phyloP scores from a whole-genome alignment of 2,113 vertebrate genomes.

The Paracanthobrama guichenoti region DNA sequence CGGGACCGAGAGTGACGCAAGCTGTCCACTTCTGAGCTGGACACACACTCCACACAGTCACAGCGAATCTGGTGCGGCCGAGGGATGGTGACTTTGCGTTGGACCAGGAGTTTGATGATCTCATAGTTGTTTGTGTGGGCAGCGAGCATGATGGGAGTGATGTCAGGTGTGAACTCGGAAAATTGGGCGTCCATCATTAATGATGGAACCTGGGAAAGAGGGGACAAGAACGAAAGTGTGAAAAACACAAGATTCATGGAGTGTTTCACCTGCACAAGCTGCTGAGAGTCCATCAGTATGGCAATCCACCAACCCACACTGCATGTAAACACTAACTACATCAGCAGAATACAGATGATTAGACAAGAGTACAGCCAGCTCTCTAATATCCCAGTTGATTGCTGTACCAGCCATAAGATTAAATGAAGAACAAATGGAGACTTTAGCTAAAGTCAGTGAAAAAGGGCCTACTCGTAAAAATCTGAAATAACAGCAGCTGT shows the following conservation, averaged over 20 bases:
- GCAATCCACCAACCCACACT: neutral
- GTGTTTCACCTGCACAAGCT: neutral
- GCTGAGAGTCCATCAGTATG: slow-evolving; percentile 9
- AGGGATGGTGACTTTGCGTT: slow-evolving; percentile 90
- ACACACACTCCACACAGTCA: slow-evolving; percentile 95
- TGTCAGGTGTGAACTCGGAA: slow-evolving; percentile 95
- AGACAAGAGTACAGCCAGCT: neutral
- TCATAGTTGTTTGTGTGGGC: slow-evolving; percentile 99
- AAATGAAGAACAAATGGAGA: neutral
- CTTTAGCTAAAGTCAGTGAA: neutral
- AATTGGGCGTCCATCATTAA: slow-evolving; percentile 98
- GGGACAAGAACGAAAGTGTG: neutral
- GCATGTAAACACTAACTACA: neutral
- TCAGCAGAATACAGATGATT: slow-evolving; percentile 13
- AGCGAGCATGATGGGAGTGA: slow-evolving; percentile 97
- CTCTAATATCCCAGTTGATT: neutral
- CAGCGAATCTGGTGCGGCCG: slow-evolving; percentile 94
- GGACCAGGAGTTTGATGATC: slow-evolving; percentile 95
- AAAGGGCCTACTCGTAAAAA: neutral
- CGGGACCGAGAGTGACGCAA: slow-evolving; percentile 91
- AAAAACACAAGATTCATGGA: neutral
- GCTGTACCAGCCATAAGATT: neutral
- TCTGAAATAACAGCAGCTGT: neutral
- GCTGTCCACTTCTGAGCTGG: slow-evolving; percentile 95
- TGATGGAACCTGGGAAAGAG: slow-evolving; percentile 81